A percentile compares a stretch with the other conserved stretches of the same genome.
These are phyloP conservation scores for Notechis scutatus DNA, from an alignment of 2,113 vertebrate species.

Conservation along the genomic window DNA sequence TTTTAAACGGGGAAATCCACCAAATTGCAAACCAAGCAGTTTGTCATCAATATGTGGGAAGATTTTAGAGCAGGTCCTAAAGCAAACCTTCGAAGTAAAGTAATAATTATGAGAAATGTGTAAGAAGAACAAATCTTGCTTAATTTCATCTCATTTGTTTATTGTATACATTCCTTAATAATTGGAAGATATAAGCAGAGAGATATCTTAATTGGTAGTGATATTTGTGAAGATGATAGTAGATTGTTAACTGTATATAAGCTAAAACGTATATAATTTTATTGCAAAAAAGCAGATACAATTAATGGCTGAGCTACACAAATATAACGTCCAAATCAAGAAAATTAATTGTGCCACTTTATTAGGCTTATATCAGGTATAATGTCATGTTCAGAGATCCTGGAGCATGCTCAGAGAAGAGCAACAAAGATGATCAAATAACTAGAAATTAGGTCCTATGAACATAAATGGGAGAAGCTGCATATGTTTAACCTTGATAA, in stretches of 20 bases:
- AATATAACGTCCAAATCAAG: not conserved
- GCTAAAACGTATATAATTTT: not conserved
- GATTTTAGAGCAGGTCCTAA: not conserved
- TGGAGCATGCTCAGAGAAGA: not conserved
- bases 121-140: not conserved
- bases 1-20: not conserved
- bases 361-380: not conserved
- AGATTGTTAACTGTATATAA: not conserved
- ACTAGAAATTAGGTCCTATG: not conserved
- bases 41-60: not conserved
- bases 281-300: not conserved
- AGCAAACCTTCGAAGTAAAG: not conserved
- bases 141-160: not conserved
- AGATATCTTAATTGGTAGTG: not conserved
- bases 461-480: not conserved
- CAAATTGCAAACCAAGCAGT: not conserved
- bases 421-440: not conserved
- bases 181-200: not conserved
- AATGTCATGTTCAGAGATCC: not conserved
- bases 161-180: not conserved
- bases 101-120: not conserved
- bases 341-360: not conserved
- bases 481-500: not conserved
- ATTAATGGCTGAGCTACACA: not conserved
- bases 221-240: not conserved